These are phyloP conservation scores for Macrochelys suwanniensis DNA, from an alignment of 2,797 vertebrate genomes.

Conservation along the genomic window DNA sequence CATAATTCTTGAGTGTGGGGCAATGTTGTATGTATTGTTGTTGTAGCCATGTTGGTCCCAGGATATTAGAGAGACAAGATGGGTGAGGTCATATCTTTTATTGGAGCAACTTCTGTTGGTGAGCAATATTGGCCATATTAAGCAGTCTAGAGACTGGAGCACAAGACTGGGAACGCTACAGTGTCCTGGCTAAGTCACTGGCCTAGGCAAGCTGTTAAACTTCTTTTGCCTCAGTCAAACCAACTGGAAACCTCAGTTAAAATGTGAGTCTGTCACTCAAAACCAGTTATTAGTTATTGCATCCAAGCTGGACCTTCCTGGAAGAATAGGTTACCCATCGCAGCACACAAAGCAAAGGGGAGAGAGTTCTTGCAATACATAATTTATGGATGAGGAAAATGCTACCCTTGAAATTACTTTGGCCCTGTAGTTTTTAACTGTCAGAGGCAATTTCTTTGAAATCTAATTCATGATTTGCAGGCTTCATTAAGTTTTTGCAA, in stretches of 20 bases:
- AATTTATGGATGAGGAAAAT: conserved; percentile 27
- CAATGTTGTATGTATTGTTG: neutral
- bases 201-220: neutral
- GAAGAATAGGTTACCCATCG: neutral
- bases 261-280: neutral
- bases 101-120: neutral
- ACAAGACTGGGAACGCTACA: neutral
- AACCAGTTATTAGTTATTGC: neutral
- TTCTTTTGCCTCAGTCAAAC: neutral
- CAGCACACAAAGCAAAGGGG: rapidly evolving
- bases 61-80: neutral
- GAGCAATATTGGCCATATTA: neutral
- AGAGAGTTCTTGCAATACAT: neutral
- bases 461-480: conserved; percentile 67
- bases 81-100: neutral
- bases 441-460: conserved; percentile 67
- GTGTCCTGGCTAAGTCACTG: neutral
- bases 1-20: neutral
- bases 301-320: neutral
- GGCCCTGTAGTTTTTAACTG: conserved; percentile 56
- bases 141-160: neutral
- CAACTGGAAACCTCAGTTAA: neutral
- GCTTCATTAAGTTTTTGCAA: conserved; percentile 68
- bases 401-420: conserved; percentile 62
- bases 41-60: neutral